phyloP scores from a whole-genome alignment of 2,113 vertebrate species.

The Eretmochelys imbricata region DNA sequence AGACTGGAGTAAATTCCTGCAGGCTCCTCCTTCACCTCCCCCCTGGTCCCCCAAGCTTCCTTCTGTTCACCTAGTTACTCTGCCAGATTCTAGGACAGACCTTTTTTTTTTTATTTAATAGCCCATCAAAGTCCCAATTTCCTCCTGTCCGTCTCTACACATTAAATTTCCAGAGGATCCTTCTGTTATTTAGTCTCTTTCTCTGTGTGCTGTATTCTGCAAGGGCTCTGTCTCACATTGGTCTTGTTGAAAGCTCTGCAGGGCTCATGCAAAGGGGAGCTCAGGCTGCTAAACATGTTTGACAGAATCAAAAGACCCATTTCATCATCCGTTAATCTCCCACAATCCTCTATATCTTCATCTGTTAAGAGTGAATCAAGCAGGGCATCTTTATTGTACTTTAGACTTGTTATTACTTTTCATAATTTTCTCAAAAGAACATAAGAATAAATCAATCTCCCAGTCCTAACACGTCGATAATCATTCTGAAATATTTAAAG shows the following conservation, averaged over 20 bases:
- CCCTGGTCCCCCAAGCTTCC: background rate
- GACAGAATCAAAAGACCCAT: slow-evolving; percentile 49
- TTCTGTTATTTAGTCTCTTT: background rate
- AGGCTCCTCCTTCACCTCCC: fast-evolving
- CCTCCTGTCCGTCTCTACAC: background rate
- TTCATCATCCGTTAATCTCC: slow-evolving; percentile 70
- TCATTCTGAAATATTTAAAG: slow-evolving; percentile 69
- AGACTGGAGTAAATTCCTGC: slow-evolving; percentile 13
- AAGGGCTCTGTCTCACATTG: background rate
- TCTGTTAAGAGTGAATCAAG: slow-evolving; percentile 68
- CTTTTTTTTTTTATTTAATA: fast-evolving
- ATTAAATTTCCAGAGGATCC: background rate
- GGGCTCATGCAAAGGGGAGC: background rate
- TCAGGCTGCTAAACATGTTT: background rate
- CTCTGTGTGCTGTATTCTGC: background rate
- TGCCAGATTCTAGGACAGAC: background rate
- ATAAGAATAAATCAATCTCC: slow-evolving; percentile 68
- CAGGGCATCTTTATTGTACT: slow-evolving; percentile 61
- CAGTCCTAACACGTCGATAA: slow-evolving; percentile 68
- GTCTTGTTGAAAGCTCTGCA: background rate
- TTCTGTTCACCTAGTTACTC: background rate
- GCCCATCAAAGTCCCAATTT: background rate
- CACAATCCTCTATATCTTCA: slow-evolving; percentile 60
- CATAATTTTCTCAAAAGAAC: slow-evolving; percentile 73
- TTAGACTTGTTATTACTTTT: slow-evolving; percentile 72